Evolutionary conservation across 2,888 invertebrate genomes (phyloP).

Genomic region (Lithophane ornitopus): DNA sequence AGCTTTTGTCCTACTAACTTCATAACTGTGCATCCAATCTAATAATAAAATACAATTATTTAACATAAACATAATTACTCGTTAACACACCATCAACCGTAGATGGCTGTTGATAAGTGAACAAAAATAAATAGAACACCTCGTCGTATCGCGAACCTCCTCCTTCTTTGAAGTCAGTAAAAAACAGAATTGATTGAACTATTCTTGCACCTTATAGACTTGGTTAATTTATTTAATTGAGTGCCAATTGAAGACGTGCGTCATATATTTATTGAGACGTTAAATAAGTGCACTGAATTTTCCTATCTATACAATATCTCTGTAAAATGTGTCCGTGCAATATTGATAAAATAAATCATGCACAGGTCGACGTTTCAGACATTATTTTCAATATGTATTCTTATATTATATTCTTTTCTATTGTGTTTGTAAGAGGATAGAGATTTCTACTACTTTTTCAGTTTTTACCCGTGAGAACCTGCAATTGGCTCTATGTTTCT

Average conservation of each 20-base stretch:
- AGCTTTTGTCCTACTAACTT: neutral
- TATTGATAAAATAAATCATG: neutral
- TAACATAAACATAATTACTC: neutral
- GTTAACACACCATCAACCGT: neutral
- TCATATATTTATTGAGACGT: neutral
- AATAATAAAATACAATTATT: neutral
- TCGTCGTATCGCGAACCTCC: neutral
- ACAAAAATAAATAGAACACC: neutral
- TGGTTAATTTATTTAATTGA: constrained; percentile 20
- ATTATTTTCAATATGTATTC: neutral
- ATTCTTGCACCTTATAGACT: constrained; percentile 13
- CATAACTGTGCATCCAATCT: too few relatives aligned
- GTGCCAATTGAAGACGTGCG: constrained; percentile 15
- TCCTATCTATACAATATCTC: neutral
- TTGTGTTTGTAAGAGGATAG: too few relatives aligned
- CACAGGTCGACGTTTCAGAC: neutral
- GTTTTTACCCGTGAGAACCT: too few relatives aligned
- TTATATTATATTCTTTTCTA: too few relatives aligned
- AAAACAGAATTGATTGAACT: constrained; percentile 12
- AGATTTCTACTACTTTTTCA: too few relatives aligned
- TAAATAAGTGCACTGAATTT: neutral
- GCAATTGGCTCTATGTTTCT: too few relatives aligned
- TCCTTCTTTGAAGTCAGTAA: neutral
- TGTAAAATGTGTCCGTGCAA: neutral
- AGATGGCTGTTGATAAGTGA: neutral